Evolutionary conservation across 1,140 invertebrate genomes (phyloP), one percentile per base, ranked within the genome.

Genomic region (Aphelenchoides fujianensis): DNA sequence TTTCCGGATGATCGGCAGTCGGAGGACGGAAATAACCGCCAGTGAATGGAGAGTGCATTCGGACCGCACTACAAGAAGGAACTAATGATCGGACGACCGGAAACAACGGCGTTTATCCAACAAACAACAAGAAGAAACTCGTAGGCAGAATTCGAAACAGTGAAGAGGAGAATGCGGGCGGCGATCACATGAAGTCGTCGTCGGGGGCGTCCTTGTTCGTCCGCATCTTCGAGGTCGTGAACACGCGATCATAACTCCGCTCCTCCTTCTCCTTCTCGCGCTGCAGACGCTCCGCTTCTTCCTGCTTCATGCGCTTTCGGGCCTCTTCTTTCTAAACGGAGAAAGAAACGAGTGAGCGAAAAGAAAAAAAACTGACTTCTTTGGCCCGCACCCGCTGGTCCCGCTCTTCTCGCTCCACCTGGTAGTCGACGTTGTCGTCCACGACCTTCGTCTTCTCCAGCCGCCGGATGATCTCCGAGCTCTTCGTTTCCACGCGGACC

Each of bases 401-500:
- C 82, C 95, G 88, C 71, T 91, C 89, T 88, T 98, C 95, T 81
- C 92, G 89, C 86, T 92, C 89, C 16, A 87, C 89, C 84, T 91
- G 88, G 48, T 97, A 90, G 87, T 98, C 92, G 31, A 87, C 81
- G 85, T 90, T 87, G 81, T 89, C 88, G 80, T 91, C 90, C 74
- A 87, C 87, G 59, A 80, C 90, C 87, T 96, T 96, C 1, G 96
- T 98, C 87, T 96, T 98, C 79, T 94, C 94, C 36, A 99, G 85
- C 73, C 96, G 89, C 87, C 98, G 98, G 0, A 98, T 88, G 80
- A 95, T 91, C 82, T 92, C 90, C 87, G 95, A 97, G 57, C 91
- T 88, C 80, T 92, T 88, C 87, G 95, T 96, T 48, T 94, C 90
- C 16, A 98, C 90, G 81, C 63, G 78, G 9, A 72, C 69, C 72